Evolutionary conservation across 30 jellyfish, hydroid and myxozoan species (phyloP).

Genomic region (Hydra vulgaris): DNA sequence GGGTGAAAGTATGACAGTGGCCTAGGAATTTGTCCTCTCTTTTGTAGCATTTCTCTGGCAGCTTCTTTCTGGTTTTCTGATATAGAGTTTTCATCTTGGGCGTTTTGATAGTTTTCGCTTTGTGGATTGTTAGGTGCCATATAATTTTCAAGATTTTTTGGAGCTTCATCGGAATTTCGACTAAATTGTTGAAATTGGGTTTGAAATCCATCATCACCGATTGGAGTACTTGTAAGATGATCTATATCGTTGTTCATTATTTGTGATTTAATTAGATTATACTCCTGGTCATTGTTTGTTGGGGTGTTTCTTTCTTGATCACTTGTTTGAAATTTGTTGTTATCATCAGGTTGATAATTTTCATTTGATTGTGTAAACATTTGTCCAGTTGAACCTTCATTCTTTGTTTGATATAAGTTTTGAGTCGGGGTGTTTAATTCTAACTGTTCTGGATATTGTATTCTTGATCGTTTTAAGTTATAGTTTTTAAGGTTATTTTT

Average conservation of each 20-base stretch:
- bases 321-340: neutral
- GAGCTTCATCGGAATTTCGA: neutral
- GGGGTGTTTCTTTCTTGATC: neutral
- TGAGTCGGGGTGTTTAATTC: neutral
- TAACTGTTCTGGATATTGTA: neutral
- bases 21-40: neutral
- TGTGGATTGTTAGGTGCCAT: conserved; percentile 3
- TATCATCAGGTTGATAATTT: neutral
- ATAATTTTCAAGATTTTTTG: neutral
- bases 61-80: neutral
- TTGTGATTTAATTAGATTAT: neutral
- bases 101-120: neutral
- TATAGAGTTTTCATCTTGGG: neutral
- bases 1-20: neutral
- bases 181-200: neutral
- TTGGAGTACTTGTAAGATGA: conserved; percentile 31
- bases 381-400: neutral
- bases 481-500: neutral
- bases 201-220: neutral
- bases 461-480: neutral
- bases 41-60: neutral
- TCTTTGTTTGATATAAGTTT: neutral
- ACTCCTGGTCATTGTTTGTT: neutral
- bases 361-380: neutral
- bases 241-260: conserved; percentile 10